These are phyloP conservation scores for Sphaeridia pumilis DNA, from an alignment of 2,888 invertebrate species.

Conservation along the genomic window DNA sequence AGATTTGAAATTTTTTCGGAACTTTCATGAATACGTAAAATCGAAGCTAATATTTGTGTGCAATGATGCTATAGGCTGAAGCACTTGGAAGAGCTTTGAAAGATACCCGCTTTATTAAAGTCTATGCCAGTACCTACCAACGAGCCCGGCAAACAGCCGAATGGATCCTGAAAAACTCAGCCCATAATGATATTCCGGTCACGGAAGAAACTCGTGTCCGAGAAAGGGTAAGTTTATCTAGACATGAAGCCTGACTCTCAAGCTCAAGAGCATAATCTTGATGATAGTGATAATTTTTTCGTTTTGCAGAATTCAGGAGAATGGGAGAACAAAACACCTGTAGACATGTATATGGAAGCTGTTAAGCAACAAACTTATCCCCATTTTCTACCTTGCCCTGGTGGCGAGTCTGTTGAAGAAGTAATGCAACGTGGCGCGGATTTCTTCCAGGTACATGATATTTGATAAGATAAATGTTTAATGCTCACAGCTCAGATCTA, in stretches of 20 bases:
- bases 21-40: background rate
- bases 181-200: slow-evolving; percentile 1
- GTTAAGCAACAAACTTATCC: slow-evolving; percentile 12
- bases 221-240: slow-evolving; percentile 14
- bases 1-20: background rate
- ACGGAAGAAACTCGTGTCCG: slow-evolving; percentile 10
- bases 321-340: slow-evolving; percentile 18
- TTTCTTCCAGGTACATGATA: slow-evolving; percentile 14
- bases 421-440: slow-evolving; percentile 12
- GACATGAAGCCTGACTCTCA: background rate
- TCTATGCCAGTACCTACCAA: slow-evolving; percentile 14
- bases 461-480: slow-evolving; percentile 1
- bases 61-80: slow-evolving; percentile 13
- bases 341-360: slow-evolving; percentile 16
- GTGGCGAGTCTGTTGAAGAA: slow-evolving; percentile 16
- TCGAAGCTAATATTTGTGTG: background rate
- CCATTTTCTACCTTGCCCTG: slow-evolving; percentile 16
- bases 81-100: slow-evolving; percentile 13
- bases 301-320: slow-evolving; percentile 14
- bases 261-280: background rate
- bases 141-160: slow-evolving; percentile 16
- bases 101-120: slow-evolving; percentile 9
- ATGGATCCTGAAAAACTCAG: slow-evolving; percentile 15
- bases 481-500: background rate
- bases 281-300: background rate